Conservation (phyloP, 2,113 vertebrate genomes). For the Tursiops truncatus region DNA sequence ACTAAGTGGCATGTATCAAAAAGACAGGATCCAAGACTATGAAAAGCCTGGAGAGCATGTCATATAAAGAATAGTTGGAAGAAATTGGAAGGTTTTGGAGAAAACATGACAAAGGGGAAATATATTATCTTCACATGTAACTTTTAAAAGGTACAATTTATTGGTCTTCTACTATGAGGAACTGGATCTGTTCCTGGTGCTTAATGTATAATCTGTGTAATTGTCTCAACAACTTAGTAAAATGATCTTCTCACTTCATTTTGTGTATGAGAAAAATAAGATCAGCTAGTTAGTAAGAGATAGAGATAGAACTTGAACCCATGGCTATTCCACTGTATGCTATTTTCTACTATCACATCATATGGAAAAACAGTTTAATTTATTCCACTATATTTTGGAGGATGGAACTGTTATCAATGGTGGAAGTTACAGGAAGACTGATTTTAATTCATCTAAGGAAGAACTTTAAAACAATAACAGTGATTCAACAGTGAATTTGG, state of each 20-base stretch:
- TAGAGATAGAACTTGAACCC: not conserved
- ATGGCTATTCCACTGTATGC: not conserved
- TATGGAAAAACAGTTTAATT: not conserved
- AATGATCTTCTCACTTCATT: not conserved
- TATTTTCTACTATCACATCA: not conserved
- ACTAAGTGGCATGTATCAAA: not conserved
- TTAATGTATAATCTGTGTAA: not conserved
- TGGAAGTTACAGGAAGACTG: not conserved
- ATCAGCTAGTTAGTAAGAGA: not conserved
- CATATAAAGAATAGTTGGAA: not conserved
- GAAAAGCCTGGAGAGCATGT: not conserved
- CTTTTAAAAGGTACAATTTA: not conserved
- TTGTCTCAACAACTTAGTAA: not conserved
- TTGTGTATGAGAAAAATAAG: slow-evolving; percentile 13
- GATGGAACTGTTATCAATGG: not conserved
- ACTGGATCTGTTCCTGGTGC: not conserved
- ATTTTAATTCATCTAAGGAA: slow-evolving; percentile 7
- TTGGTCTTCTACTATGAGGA: not conserved
- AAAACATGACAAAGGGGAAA: not conserved
- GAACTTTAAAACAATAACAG: not conserved
- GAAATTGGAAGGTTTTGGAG: not conserved
- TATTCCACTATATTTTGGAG: not conserved
- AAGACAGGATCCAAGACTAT: not conserved
- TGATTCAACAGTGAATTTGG: not conserved
- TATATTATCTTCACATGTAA: not conserved